Percentiles rank a stretch among this genome's conserved stretches.
phyloP scores from a whole-genome alignment of 2,113 vertebrate species.

The Arothron firmamentum region DNA sequence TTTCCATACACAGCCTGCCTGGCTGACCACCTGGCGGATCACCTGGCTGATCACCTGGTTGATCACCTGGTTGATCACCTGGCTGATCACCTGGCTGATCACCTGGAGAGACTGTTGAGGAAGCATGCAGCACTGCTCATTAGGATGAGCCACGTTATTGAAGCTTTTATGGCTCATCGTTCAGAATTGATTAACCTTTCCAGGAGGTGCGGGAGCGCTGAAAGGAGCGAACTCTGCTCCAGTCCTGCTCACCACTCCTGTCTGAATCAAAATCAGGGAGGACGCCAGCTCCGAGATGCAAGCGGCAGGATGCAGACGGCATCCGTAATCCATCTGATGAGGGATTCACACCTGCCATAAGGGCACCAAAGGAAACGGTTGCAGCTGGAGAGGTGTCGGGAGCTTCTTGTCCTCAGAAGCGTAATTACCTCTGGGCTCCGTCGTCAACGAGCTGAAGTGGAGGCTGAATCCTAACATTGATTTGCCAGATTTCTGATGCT shows the following conservation, averaged over 20 bases:
- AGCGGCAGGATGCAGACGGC: conserved; percentile 61
- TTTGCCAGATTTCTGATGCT: conserved; percentile 35
- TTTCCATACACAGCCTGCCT: too few species aligned
- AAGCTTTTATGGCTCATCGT: conserved; percentile 61
- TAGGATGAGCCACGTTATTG: conserved; percentile 61
- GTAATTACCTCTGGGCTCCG: conserved; percentile 68
- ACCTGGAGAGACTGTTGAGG: conserved; percentile 15
- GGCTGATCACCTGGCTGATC: too few species aligned
- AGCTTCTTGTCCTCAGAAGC: conserved; percentile 69
- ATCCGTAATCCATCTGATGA: conserved; percentile 69
- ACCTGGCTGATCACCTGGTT: too few species aligned
- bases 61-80: too few species aligned
- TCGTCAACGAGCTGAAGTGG: conserved; percentile 68
- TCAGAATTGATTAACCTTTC: conserved; percentile 70
- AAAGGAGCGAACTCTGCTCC: conserved; percentile 9
- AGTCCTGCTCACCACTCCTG: conserved; percentile 13
- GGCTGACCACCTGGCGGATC: too few species aligned
- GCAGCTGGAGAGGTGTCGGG: conserved; percentile 50
- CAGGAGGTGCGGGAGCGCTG: conserved; percentile 23
- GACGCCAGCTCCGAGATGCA: conserved; percentile 18
- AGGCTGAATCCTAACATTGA: conserved; percentile 34
- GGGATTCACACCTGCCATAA: conserved; percentile 69
- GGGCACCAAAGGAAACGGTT: conserved; percentile 61
- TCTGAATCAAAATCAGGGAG: conserved; percentile 51
- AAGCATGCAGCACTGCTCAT: conserved; percentile 59